Evolutionary conservation across 2,888 invertebrate species (phyloP), one percentile per base, ranked within the genome.

Genomic region (Chrysolina americana): DNA sequence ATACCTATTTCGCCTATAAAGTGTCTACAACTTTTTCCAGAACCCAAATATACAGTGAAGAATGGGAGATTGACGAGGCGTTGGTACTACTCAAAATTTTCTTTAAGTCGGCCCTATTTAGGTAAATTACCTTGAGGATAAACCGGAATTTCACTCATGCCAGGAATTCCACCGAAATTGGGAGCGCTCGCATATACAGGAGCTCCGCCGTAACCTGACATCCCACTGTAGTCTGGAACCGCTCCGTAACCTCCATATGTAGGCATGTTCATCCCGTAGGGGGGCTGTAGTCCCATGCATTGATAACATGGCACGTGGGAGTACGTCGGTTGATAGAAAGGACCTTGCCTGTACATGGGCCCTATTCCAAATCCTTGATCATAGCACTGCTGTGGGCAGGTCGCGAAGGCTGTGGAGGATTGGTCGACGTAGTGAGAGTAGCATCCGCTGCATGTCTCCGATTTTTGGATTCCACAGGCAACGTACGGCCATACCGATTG

Each of bases 401-500:
- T 70, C 9, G 73, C 53, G 47, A 80, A 81, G 47, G 76, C 74
- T 13, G 70, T 76, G 13, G 79, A 74, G 6, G 77, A 74, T 1
- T 64, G 53, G 70, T 82, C 81, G 2, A 78, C 78, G 70, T 85
- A 86, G 50, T 86, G 86, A 41, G 80, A 77, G 79, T 88, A 88
- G 78, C 88, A 88, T 11, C 87, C 88, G 5, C 82, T 84, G 73
- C 88, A 88, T 0, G 78, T 72, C 10, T 75, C 69, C 6, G 79
- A 74, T 23, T 76, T 76, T 76, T 81, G 80, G 47, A 84, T 79
- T 15, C 82, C 83, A 77, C 87, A 87, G 2, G 80, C 71, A 0
- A 88, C 86, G 70, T 87, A 89, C 1, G 89, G 88, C 88, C 88
- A 88, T 13, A 70, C 71, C 0, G 84, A 81, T 59, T 84, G 84